Percentiles rank a stretch among this genome's conserved stretches.
These are phyloP conservation scores for Choristoneura rosaceana DNA, from an alignment of 2,888 invertebrate species.

Conservation along the genomic window DNA sequence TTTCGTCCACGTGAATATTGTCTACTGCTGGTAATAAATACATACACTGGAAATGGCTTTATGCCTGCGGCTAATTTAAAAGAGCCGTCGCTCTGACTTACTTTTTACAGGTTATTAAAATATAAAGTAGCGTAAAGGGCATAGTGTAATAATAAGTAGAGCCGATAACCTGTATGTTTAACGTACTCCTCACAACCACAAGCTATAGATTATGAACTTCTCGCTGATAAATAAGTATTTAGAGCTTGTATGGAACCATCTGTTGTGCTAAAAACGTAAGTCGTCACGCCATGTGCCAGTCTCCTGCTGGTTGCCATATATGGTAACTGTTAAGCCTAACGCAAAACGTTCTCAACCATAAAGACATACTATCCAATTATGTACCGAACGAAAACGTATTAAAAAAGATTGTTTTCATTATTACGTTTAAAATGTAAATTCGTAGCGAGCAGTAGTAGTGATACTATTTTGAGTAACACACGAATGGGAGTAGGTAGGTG, in stretches of 20 bases:
- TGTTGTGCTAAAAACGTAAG: constrained; percentile 45
- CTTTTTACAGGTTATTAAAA: constrained; percentile 24
- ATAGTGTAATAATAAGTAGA: background rate
- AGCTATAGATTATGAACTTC: background rate
- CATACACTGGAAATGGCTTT: background rate
- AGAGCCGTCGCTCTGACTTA: background rate
- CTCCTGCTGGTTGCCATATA: constrained; percentile 43
- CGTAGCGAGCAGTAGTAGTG: background rate
- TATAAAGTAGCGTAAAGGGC: constrained; percentile 28
- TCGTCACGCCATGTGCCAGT: constrained; percentile 45
- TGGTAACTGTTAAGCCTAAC: constrained; percentile 24
- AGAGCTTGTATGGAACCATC: constrained; percentile 43
- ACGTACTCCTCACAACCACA: background rate
- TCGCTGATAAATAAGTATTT: constrained; percentile 2
- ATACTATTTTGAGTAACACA: background rate
- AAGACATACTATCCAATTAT: background rate
- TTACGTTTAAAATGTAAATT: background rate
- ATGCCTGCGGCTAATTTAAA: constrained; percentile 16
- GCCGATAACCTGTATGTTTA: background rate
- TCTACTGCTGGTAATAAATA: background rate
- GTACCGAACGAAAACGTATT: constrained; percentile 9
- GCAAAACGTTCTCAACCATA: constrained; percentile 12
- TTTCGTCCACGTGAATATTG: background rate
- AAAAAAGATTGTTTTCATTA: background rate
- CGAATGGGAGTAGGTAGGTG: constrained; percentile 18